Conservation (phyloP, 2,113 vertebrate genomes). For the Etheostoma cragini region DNA sequence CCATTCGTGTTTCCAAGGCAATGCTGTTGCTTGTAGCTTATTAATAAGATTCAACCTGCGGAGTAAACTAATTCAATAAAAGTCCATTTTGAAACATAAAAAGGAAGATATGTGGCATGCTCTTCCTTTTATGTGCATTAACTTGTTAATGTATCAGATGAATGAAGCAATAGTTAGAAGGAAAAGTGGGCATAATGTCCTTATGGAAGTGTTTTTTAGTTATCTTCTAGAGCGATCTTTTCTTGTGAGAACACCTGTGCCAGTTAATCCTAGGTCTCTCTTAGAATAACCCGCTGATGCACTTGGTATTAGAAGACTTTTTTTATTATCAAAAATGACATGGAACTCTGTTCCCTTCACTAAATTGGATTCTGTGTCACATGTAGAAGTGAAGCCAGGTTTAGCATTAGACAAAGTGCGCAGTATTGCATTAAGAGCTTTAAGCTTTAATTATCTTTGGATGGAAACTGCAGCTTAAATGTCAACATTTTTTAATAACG, state of each 20-base stretch:
- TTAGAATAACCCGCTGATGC: conserved; percentile 45
- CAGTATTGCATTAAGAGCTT: conserved; percentile 45
- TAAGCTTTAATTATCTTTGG: conserved; percentile 53
- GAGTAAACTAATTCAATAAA: conserved; percentile 47
- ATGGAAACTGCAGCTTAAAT: conserved; percentile 45
- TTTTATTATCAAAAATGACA: conserved; percentile 59
- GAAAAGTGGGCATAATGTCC: neutral
- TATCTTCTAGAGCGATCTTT: conserved; percentile 49
- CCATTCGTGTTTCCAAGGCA: conserved; percentile 23
- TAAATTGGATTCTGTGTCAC: conserved; percentile 59
- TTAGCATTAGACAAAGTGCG: conserved; percentile 40
- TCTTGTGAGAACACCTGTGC: conserved; percentile 52
- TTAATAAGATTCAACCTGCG: conserved; percentile 22
- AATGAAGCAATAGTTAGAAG: conserved; percentile 12
- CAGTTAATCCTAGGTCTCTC: conserved; percentile 49
- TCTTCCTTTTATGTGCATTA: conserved; percentile 13
- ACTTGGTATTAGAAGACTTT: conserved; percentile 30
- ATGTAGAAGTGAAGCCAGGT: conserved; percentile 22
- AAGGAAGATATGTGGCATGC: conserved; percentile 11
- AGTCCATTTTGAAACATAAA: conserved; percentile 30
- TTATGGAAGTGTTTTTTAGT: conserved; percentile 22
- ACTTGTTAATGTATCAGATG: conserved; percentile 35
- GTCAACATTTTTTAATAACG: conserved; percentile 60
- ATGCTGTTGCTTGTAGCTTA: conserved; percentile 11
- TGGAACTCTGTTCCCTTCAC: conserved; percentile 27